A percentile compares a stretch with the other conserved stretches of the same genome.
These are phyloP conservation scores for Nothobranchius furzeri DNA, from an alignment of 2,113 vertebrate species.

Conservation along the genomic window DNA sequence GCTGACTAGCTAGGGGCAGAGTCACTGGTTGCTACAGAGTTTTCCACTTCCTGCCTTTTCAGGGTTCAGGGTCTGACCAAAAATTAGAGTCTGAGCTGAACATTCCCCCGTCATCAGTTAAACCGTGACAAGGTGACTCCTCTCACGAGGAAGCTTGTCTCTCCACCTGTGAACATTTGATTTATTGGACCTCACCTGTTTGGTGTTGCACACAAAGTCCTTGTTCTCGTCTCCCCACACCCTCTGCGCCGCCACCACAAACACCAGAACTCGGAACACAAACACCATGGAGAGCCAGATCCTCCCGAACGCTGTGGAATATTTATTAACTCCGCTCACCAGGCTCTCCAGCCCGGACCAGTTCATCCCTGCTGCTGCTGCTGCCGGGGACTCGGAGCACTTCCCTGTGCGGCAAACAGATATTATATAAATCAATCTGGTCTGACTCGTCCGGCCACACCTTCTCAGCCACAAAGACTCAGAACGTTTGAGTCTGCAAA, in stretches of 20 bases:
- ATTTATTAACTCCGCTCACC: constrained; percentile 91
- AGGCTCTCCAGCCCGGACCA: constrained; percentile 88
- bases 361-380: constrained; percentile 72
- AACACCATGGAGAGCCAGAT: constrained; percentile 97
- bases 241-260: constrained; percentile 89
- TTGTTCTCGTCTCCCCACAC: constrained; percentile 94
- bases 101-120: too few relatives aligned
- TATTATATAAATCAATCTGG: too few relatives aligned
- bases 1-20: too few relatives aligned
- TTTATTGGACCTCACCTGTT: constrained; percentile 69
- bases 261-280: constrained; percentile 91
- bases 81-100: too few relatives aligned
- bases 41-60: too few relatives aligned
- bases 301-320: constrained; percentile 91
- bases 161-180: neutral
- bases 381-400: neutral
- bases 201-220: constrained; percentile 93
- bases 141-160: too few relatives aligned
- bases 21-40: too few relatives aligned
- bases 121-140: neutral
- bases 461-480: too few relatives aligned
- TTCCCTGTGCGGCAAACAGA: constrained; percentile 1
- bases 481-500: too few relatives aligned
- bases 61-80: too few relatives aligned
- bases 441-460: too few relatives aligned